Evolutionary conservation across 2,113 vertebrate genomes (phyloP).

Genomic region (Oreochromis tanganicae): DNA sequence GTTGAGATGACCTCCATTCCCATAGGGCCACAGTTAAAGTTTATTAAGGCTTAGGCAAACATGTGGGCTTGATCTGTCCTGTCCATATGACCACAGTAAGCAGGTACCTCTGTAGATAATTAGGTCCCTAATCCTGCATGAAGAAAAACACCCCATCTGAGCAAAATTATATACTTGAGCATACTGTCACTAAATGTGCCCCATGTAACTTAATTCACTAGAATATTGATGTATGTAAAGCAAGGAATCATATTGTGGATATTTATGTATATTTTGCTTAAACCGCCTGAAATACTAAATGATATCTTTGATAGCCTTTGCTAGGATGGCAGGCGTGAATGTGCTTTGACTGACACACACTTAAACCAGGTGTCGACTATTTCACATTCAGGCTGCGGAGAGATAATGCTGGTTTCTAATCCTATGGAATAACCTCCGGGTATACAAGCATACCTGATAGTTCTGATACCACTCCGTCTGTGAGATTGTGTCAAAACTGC

Average conservation of each 20-base stretch:
- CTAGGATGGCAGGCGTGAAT: not conserved
- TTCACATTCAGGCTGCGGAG: conserved; percentile 38
- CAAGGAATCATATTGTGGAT: not conserved
- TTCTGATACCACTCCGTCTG: conserved; percentile 44
- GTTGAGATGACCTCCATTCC: not conserved
- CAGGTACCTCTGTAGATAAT: conserved; percentile 12
- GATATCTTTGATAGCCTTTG: conserved; percentile 2
- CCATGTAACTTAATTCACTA: not conserved
- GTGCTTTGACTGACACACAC: conserved; percentile 38
- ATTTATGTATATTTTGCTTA: not conserved
- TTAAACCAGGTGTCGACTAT: conserved; percentile 20
- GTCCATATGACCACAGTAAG: not conserved
- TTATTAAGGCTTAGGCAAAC: not conserved
- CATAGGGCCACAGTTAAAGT: not conserved
- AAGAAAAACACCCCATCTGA: not conserved
- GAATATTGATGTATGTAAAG: not conserved
- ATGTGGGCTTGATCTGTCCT: conserved; percentile 11
- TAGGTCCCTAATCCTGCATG: not conserved
- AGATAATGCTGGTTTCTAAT: conserved; percentile 61
- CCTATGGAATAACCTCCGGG: conserved; percentile 54
- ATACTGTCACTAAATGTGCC: not conserved
- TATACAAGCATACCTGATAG: conserved; percentile 60
- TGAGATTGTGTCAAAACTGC: conserved; percentile 56
- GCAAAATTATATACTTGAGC: not conserved
- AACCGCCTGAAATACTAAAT: not conserved